Evolutionary conservation across 1,140 invertebrate genomes (phyloP), one percentile per base, ranked within the genome.

Genomic region (Zaprionus gabonicus): DNA sequence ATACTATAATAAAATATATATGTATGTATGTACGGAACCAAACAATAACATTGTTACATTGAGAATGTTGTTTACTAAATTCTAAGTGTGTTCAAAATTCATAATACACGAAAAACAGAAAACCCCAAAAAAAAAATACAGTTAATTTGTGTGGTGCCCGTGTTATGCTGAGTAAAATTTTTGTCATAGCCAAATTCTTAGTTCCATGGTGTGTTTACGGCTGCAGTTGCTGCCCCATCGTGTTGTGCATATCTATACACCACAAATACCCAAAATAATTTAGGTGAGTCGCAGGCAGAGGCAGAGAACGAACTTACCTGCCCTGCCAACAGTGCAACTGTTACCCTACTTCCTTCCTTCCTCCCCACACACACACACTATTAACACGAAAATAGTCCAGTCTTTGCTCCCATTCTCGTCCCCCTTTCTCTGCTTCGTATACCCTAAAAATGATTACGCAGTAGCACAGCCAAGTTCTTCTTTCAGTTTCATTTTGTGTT

Each of bases 371-470:
- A 6, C 38, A n/a, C 20, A 7, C 51, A 46, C 60, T 49, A 59
- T 53, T 70, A 64, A 80, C 60, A 76, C 66, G 53, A 75, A 87
- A 77, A 80, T 87, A 87, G 71, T 87, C 74, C 78, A 80, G 15
- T n/a, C 17, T 51, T 5, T 51, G 12, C 46, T 51, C 46, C 46
- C 46, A 25, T 23, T 51, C 4, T 20, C 20, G 38, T 2, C 7
- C 13, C 25, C 27, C 25, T 34, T 15, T 4, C 27, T 4, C 31
- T 34, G 31, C 28, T 20, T n/a, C 41, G 15, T 34, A 34, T 67
- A 67, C 65, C 55, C 65, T 49, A 86, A 86, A 88, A 76, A 81
- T 88, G 84, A 88, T 88, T 88, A 90, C 85, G 84, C 84, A 90
- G 85, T 90, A 20, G 41, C 41, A 76, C 65, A 75, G 36, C 38